Base-by-base conservation (phyloP, 1,140 invertebrate species). In the Gonioctena quinquepunctata region DNA sequence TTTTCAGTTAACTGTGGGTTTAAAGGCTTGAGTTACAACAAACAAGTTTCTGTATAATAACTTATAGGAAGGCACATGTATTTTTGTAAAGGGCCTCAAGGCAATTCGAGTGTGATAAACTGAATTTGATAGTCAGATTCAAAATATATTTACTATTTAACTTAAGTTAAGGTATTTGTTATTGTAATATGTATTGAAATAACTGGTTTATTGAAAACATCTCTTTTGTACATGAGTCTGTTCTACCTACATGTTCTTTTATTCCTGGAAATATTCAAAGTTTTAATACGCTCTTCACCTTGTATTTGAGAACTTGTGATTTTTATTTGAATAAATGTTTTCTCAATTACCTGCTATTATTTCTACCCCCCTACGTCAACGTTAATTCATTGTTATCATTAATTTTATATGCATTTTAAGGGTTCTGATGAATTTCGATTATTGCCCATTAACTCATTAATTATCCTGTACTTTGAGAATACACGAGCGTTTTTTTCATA, bases 21-120 rank as follows among this genome's bases (percentile, higher is more conserved):
- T 69, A 76, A 68, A 26, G 60, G 49, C 57, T 71, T 57, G 42
- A 69, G 66, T 73, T 54, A 26, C 23, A n/a, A n/a, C n/a, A n/a
- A n/a, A n/a, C 62, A 69, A 67, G 66, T 68, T 71, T 70, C 62
- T 76, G 68, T 73, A 72, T 71, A 73, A 75, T 76, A 74, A 66
- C 71, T 70, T 68, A 76, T 60, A 73, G 59, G 76, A 70, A 76
- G 74, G 78, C 75, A 81, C 70, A 73, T 78, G 80, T 82, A 82
- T 81, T 81, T 82, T 81, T 81, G 79, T 81, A 82, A 82, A 81
- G 78, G 76, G 80, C 77, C 75, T 70, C 57, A 71, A 60, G 73
- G 79, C 76, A 73, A 79, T 74, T 70, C 73, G 75, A 77, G 75
- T 76, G 81, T 82, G 81, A 82, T 82, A 82, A 72, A 79, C 76